A percentile compares a stretch with the other conserved stretches of the same genome.
phyloP scores from a whole-genome alignment of 2,888 invertebrate species.

The Apamea sordens region DNA sequence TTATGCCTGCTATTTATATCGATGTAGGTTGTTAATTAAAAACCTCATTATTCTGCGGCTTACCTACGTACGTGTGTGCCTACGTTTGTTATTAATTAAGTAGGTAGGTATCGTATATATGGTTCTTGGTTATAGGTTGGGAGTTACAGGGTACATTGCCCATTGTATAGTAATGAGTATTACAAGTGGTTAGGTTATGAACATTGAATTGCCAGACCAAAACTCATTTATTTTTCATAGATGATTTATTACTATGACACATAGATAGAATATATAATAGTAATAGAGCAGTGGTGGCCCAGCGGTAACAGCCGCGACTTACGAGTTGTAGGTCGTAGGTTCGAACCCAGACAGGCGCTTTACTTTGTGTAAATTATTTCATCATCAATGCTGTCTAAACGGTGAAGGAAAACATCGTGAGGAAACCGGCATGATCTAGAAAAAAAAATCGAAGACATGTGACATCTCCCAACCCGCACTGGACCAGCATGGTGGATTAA shows the following conservation, averaged over 20 bases:
- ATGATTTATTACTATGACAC: too few species aligned
- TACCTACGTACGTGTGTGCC: constrained; percentile 58
- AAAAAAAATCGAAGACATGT: too few species aligned
- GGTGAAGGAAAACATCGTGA: too few species aligned
- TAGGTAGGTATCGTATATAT: constrained; percentile 49
- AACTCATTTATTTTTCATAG: neutral
- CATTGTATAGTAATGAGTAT: constrained; percentile 50
- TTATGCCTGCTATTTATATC: constrained; percentile 55
- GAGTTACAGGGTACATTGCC: constrained; percentile 19
- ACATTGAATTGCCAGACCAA: constrained; percentile 8
- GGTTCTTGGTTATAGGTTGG: constrained; percentile 37
- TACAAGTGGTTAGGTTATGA: constrained; percentile 6
- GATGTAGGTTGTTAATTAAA: constrained; percentile 63
- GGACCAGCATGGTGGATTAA: too few species aligned
- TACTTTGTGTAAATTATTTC: too few species aligned
- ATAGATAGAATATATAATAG: neutral
- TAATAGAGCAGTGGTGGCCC: too few species aligned
- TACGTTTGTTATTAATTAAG: constrained; percentile 64
- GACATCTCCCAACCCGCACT: too few species aligned
- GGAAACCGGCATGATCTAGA: too few species aligned
- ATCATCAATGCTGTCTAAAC: too few species aligned
- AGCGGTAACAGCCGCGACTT: too few species aligned
- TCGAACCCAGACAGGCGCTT: too few species aligned
- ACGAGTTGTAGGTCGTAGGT: too few species aligned
- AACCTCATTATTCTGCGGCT: constrained; percentile 62